Base-by-base conservation (phyloP, 2,888 invertebrate species). In the Tetragnatha montana region DNA sequence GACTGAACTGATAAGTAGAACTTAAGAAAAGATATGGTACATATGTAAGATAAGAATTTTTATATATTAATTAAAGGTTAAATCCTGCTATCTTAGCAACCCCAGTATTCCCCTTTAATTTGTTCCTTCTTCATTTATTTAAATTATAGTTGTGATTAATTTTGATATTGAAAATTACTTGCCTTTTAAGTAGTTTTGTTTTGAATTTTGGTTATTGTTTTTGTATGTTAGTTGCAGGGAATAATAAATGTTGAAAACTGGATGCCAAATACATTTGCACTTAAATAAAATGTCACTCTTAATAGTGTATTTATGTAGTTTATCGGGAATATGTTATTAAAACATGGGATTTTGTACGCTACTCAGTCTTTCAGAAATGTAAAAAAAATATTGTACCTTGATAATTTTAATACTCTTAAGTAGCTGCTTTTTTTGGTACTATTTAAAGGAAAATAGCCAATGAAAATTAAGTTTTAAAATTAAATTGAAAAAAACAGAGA, bases 291-390 rank as follows among this genome's bases (percentile, higher is more conserved):
- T 82, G 73, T 78, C 74, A 82, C 82, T 82, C 22, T 10, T 51
- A 82, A 74, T 71, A 60, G 50, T 71, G 70, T 70, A 81, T 82
- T 50, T 82, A 82, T 74, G 82, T 82, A 82, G 73, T 74, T 51
- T 74, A 51, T 22, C 21, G 19, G 19, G 60, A 60, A 50, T 74
- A 50, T 82, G 14, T 70, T 50, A 51, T 12, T 50, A 50, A 73
- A 22, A 14, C 51, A 21, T 71, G 19, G 71, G 69, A 74, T 82
- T 74, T 82, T 47, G 82, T 82, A 82, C 73, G 35, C 51, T 73
- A 82, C 82, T 82, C 82, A 74, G 74, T 82, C 82, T 82, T 82
- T 82, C 82, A 82, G 82, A 74, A 74, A 82, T 76, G 76, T n/a
- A 50, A 76, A 76, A 50, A 50, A 76, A 50, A 50, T 49, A 74